A percentile compares a stretch with the other conserved stretches of the same genome.
Evolutionary conservation across 2,113 vertebrate genomes (phyloP).

Genomic region (Myotis brandtii): DNA sequence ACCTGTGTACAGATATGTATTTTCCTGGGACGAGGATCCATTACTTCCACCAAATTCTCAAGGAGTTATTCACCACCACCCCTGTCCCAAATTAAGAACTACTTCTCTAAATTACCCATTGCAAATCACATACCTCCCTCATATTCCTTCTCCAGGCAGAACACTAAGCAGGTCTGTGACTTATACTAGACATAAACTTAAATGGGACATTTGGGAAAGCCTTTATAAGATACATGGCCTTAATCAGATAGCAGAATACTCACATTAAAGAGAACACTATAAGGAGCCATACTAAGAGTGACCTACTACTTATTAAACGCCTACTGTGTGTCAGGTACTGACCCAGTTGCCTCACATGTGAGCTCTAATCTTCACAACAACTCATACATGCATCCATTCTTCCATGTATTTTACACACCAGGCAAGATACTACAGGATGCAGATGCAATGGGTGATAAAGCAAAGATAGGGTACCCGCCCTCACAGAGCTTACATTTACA

Average conservation of each 20-base stretch:
- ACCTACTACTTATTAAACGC: not conserved
- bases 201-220: not conserved
- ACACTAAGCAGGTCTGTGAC: not conserved
- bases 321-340: not conserved
- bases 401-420: not conserved
- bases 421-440: not conserved
- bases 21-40: not conserved
- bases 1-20: not conserved
- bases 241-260: not conserved
- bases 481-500: not conserved
- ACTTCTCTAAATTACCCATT: not conserved
- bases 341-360: not conserved
- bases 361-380: not conserved
- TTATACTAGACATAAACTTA: not conserved
- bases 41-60: not conserved
- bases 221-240: not conserved
- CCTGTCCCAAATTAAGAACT: not conserved
- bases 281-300: not conserved
- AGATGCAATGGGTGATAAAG: not conserved
- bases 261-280: not conserved
- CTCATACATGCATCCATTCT: not conserved
- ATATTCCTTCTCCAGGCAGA: not conserved
- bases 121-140: not conserved
- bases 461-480: not conserved
- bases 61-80: not conserved